A percentile compares a stretch with the other conserved stretches of the same genome.
Conservation (phyloP, 1,140 invertebrate species). For the Magallana angulata region DNA sequence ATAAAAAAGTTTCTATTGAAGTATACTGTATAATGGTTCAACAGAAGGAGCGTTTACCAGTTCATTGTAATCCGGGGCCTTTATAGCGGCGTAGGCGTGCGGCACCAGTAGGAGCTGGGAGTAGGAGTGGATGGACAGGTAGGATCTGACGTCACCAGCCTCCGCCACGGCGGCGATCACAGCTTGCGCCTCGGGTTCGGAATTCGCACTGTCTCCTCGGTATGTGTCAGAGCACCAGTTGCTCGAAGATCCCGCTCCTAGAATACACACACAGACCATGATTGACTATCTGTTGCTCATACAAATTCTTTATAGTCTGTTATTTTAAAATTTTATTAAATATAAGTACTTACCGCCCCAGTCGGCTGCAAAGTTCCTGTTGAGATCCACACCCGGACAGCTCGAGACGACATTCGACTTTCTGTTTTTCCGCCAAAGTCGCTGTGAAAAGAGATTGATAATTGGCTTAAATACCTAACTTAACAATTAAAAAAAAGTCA, state of each 20-base stretch:
- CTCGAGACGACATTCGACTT: conserved; percentile 5
- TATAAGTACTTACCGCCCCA: conserved; percentile 55
- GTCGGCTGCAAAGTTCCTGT: conserved; percentile 71
- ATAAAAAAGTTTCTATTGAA: background rate
- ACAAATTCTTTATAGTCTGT: too few species aligned
- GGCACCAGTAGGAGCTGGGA: conserved; percentile 59
- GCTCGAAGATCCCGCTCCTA: conserved; percentile 53
- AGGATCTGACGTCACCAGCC: conserved; percentile 44
- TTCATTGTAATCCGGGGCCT: conserved; percentile 44
- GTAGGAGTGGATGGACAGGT: conserved; percentile 64
- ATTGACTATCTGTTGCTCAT: background rate
- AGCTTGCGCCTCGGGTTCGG: conserved; percentile 59
- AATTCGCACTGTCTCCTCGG: conserved; percentile 47
- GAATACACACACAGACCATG: background rate
- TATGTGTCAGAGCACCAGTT: conserved; percentile 53
- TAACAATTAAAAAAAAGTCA: too few species aligned
- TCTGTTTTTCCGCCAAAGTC: conserved; percentile 73
- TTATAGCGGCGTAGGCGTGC: conserved; percentile 37
- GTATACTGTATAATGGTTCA: background rate
- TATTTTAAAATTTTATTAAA: background rate
- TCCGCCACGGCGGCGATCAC: conserved; percentile 44
- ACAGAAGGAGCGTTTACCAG: background rate
- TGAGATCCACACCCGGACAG: conserved; percentile 71
- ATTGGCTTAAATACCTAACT: too few species aligned
- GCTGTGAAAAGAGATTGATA: conserved; percentile 1